Percentiles rank a stretch among this genome's conserved stretches.
Evolutionary conservation across 2,888 invertebrate species (phyloP).

Genomic region (Eilema depressum): DNA sequence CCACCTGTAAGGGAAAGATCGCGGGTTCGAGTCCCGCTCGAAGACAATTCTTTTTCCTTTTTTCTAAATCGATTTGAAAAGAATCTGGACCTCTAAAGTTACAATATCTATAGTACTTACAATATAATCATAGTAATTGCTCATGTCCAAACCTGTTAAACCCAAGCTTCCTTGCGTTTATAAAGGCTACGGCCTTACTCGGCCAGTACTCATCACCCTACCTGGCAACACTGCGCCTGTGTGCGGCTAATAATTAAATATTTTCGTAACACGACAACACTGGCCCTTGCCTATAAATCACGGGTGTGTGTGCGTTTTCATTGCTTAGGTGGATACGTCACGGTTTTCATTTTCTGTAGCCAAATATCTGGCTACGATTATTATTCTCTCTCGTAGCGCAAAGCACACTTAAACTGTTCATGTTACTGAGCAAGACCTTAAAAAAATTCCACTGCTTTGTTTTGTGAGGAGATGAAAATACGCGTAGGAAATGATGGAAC

Average conservation of each 20-base stretch:
- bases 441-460: no score
- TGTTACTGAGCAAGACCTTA: no score
- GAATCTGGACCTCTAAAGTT: no score
- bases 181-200: constrained; percentile 54
- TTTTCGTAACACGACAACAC: constrained; percentile 83
- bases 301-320: constrained; percentile 55
- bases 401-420: no score
- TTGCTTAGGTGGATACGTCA: constrained; percentile 41
- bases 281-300: constrained; percentile 76
- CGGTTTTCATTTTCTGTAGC: background rate
- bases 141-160: background rate
- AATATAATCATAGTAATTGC: background rate
- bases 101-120: no score
- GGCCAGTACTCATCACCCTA: constrained; percentile 68
- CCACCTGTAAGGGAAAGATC: no score
- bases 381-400: no score
- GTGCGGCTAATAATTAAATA: constrained; percentile 82
- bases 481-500: no score
- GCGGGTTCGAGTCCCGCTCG: no score
- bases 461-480: no score
- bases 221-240: constrained; percentile 63
- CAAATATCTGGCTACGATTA: background rate
- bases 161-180: constrained; percentile 41
- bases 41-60: no score
- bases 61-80: no score